phyloP scores from a whole-genome alignment of 2,888 invertebrate species.

The Plagodis pulveraria region DNA sequence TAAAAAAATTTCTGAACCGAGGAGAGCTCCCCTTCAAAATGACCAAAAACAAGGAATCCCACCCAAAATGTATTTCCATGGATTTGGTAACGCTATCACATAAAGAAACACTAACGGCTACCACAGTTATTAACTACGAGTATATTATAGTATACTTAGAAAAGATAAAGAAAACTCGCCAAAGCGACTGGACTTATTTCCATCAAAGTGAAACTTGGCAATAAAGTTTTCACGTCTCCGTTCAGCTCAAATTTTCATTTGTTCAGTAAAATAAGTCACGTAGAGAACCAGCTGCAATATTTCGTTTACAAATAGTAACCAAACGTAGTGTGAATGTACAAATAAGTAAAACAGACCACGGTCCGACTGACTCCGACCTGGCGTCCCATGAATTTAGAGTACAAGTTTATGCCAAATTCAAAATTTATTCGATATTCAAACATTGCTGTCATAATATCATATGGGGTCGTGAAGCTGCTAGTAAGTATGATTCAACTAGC shows the following conservation, averaged over 20 bases:
- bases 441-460: slow-evolving; percentile 47
- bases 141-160: too few relatives aligned
- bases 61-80: too few relatives aligned
- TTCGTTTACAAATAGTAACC: slow-evolving; percentile 48
- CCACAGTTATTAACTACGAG: too few relatives aligned
- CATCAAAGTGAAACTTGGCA: not conserved
- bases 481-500: not conserved
- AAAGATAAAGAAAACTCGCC: too few relatives aligned
- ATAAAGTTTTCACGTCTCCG: slow-evolving; percentile 7
- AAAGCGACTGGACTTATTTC: not conserved
- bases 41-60: too few relatives aligned
- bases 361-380: slow-evolving; percentile 49
- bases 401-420: slow-evolving; percentile 75
- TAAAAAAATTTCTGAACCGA: too few relatives aligned
- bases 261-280: slow-evolving; percentile 43
- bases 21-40: too few relatives aligned
- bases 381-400: slow-evolving; percentile 78
- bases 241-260: slow-evolving; percentile 36
- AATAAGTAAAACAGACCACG: slow-evolving; percentile 56
- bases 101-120: too few relatives aligned
- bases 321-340: slow-evolving; percentile 53
- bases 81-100: too few relatives aligned
- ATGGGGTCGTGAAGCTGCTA: slow-evolving; percentile 30
- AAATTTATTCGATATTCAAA: slow-evolving; percentile 66
- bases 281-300: slow-evolving; percentile 45